A percentile compares a stretch with the other conserved stretches of the same genome.
These are phyloP conservation scores for Cyanoramphus novaezelandiae DNA, from an alignment of 2,113 vertebrate genomes.

Conservation along the genomic window DNA sequence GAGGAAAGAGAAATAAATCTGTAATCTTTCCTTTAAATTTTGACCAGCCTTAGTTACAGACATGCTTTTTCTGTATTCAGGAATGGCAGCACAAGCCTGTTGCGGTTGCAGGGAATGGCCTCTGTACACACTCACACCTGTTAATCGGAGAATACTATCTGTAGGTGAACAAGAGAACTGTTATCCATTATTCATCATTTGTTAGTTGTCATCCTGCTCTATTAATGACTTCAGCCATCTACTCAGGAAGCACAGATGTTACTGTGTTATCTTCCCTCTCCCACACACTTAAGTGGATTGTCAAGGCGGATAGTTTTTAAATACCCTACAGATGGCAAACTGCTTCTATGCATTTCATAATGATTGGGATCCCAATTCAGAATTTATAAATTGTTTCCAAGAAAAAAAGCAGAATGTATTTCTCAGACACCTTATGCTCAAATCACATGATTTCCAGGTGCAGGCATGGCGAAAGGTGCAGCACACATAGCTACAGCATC, in stretches of 20 bases:
- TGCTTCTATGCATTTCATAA: neutral
- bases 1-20: neutral
- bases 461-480: neutral
- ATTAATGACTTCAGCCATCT: neutral
- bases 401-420: neutral
- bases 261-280: neutral
- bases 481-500: neutral
- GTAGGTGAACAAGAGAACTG: neutral
- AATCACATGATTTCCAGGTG: neutral
- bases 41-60: neutral
- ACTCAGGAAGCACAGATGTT: slow-evolving; percentile 39
- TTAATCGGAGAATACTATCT: neutral
- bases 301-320: neutral
- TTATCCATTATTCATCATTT: neutral
- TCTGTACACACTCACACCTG: neutral
- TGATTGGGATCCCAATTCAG: neutral
- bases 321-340: neutral
- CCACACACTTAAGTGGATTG: neutral
- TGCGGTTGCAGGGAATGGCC: neutral
- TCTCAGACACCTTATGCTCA: neutral
- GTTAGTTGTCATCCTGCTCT: neutral
- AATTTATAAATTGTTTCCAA: neutral
- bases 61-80: neutral
- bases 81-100: neutral
- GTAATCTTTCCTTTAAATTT: neutral